Percentiles rank a stretch among this genome's conserved stretches.
phyloP scores from a whole-genome alignment of 2,113 vertebrate genomes.

The Nannobrachium achirus region DNA sequence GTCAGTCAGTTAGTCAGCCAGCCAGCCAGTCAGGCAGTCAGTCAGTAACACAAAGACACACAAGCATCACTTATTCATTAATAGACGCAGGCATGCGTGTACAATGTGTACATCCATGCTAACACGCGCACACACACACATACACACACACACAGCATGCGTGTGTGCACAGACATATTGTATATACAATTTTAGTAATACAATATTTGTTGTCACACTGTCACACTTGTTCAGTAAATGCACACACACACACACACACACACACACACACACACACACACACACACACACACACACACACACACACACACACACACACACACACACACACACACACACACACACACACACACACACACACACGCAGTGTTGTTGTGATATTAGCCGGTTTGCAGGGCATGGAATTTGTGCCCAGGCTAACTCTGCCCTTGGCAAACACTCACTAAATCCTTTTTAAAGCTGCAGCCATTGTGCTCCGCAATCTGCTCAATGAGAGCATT shows the following conservation, averaged over 20 bases:
- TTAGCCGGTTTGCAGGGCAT: slow-evolving; percentile 54
- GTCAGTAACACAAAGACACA: neutral
- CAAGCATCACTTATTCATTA: no score
- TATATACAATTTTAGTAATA: neutral
- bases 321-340: slow-evolving; percentile 10
- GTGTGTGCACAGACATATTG: neutral
- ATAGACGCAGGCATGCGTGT: neutral
- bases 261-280: neutral
- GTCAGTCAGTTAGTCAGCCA: no score
- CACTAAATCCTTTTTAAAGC: slow-evolving; percentile 64
- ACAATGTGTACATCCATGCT: no score
- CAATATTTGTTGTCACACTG: no score
- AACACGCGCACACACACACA: slow-evolving; percentile 1
- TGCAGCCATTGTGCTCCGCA: slow-evolving; percentile 40
- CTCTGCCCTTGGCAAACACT: slow-evolving; percentile 77
- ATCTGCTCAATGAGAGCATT: slow-evolving; percentile 51
- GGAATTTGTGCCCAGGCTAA: slow-evolving; percentile 42
- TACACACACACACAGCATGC: neutral
- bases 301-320: neutral
- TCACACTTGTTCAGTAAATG: no score
- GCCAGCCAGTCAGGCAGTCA: no score
- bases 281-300: neutral
- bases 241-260: neutral
- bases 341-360: slow-evolving; percentile 6
- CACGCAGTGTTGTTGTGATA: slow-evolving; percentile 27